Evolutionary conservation across 2,113 vertebrate species (phyloP).

Genomic region (Ptyas mucosa): DNA sequence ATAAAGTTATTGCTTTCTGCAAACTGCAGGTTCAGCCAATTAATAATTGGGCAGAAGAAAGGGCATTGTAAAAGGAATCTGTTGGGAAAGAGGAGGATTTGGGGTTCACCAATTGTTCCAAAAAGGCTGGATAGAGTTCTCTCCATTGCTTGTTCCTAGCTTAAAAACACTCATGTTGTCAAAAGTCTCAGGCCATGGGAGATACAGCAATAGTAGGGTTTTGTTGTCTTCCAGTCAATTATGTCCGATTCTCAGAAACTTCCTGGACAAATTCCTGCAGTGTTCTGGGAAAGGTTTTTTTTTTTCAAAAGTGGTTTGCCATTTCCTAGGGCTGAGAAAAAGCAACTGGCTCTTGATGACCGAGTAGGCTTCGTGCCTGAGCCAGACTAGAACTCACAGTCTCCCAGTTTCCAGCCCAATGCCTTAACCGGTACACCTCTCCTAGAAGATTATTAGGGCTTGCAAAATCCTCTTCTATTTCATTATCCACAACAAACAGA

Average conservation of each 20-base stretch:
- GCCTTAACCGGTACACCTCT: not conserved
- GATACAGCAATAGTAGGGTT: not conserved
- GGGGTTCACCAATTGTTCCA: not conserved
- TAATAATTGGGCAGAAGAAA: not conserved
- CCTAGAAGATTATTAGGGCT: not conserved
- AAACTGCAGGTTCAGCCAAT: not conserved
- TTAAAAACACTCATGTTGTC: not conserved
- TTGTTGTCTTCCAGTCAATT: not conserved
- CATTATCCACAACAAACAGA: not conserved
- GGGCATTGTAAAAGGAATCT: not conserved
- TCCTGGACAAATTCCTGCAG: not conserved
- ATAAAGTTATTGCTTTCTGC: constrained; percentile 9
- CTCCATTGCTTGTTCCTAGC: not conserved
- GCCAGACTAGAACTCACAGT: not conserved
- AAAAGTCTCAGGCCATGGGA: not conserved
- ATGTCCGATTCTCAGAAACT: not conserved
- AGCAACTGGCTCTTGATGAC: not conserved
- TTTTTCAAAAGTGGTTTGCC: not conserved
- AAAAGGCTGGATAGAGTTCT: not conserved
- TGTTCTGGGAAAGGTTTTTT: not conserved
- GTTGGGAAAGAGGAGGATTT: not conserved
- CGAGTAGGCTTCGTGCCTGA: not conserved
- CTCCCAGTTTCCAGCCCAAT: not conserved
- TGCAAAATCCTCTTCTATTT: not conserved
- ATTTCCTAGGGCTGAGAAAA: not conserved